phyloP scores from a whole-genome alignment of 2,797 vertebrate genomes.

The Sebastes steindachneri region DNA sequence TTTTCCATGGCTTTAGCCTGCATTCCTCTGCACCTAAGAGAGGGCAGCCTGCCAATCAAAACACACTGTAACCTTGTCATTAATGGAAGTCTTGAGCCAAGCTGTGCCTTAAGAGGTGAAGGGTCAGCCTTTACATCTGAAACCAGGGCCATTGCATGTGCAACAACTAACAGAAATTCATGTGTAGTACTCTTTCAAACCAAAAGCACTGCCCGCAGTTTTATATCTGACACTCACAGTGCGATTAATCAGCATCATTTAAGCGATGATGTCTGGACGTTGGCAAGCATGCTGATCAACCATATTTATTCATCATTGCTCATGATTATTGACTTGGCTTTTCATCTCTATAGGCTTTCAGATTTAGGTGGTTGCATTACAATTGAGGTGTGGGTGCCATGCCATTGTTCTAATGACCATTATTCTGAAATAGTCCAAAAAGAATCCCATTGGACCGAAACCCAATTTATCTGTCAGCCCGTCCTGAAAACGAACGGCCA shows the following conservation, averaged over 20 bases:
- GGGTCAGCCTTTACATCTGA: slow-evolving; percentile 5
- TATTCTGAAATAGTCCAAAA: neutral
- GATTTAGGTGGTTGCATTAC: neutral
- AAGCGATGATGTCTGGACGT: neutral
- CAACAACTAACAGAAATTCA: neutral
- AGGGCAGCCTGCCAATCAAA: slow-evolving; percentile 43
- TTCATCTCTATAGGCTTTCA: neutral
- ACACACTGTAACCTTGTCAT: slow-evolving; percentile 28
- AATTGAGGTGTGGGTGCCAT: neutral
- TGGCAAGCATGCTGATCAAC: neutral
- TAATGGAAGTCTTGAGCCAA: slow-evolving; percentile 38
- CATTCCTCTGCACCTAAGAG: slow-evolving; percentile 30
- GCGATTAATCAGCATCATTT: neutral
- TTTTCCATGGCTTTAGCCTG: slow-evolving; percentile 47
- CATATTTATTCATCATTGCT: neutral
- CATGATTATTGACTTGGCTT: neutral
- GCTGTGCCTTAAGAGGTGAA: slow-evolving; percentile 11
- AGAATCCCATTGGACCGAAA: neutral
- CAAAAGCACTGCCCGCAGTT: neutral
- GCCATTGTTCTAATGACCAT: neutral
- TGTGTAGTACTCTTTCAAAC: neutral
- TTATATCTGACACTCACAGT: neutral
- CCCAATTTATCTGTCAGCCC: neutral
- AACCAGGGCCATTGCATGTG: neutral
- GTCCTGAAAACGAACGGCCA: neutral